Percentiles rank a stretch among this genome's conserved stretches.
These are phyloP conservation scores for Carcinoscorpius rotundicauda DNA, from an alignment of 1,140 invertebrate genomes.

Conservation along the genomic window DNA sequence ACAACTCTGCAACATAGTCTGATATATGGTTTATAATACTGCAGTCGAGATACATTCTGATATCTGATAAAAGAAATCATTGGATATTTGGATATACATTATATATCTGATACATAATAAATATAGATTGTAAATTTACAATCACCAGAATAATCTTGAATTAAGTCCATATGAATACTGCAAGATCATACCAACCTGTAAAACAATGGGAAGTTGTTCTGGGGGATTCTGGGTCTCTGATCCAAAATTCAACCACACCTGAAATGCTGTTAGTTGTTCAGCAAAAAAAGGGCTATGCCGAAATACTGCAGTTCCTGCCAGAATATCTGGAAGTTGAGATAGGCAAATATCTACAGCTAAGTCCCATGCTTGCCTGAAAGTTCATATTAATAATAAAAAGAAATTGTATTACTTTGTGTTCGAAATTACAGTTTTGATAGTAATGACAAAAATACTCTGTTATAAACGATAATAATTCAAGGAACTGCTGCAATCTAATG, in stretches of 20 bases:
- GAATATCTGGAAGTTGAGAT: constrained; percentile 67
- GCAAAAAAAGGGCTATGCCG: constrained; percentile 88
- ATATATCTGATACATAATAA: no score
- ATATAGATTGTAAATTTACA: no score
- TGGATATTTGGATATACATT: no score
- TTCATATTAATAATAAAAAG: constrained; percentile 1
- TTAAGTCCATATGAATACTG: not conserved
- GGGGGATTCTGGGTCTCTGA: constrained; percentile 60
- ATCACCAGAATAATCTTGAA: not conserved
- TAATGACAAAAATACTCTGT: not conserved
- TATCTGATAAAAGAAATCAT: no score
- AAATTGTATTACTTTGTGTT: constrained; percentile 1
- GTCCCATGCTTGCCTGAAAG: constrained; percentile 93
- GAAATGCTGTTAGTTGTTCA: constrained; percentile 97
- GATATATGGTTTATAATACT: no score
- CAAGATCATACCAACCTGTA: constrained; percentile 49
- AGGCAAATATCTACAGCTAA: constrained; percentile 86
- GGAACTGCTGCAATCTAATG: no score
- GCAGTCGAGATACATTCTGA: no score
- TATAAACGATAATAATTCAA: not conserved
- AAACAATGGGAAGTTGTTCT: constrained; percentile 92
- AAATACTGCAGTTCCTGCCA: constrained; percentile 36
- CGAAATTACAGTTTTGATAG: no score
- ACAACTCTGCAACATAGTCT: no score
- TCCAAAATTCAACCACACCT: constrained; percentile 80